These are phyloP conservation scores for Drosophila peninsularis DNA, from an alignment of 2,888 invertebrate species.

Conservation along the genomic window DNA sequence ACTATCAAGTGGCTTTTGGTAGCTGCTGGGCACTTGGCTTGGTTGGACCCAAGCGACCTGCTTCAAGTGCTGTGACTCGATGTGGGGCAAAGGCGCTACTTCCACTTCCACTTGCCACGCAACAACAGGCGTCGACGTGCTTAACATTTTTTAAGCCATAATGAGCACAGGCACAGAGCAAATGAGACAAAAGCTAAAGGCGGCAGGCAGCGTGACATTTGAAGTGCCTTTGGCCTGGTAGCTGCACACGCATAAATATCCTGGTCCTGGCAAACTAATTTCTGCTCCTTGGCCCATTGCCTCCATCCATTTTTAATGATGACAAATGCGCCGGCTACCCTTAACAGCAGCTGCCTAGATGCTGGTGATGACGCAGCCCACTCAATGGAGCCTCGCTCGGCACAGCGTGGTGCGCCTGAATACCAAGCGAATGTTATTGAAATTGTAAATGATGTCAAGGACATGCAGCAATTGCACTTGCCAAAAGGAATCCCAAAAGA, in stretches of 20 bases:
- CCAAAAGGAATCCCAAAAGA: constrained; percentile 17
- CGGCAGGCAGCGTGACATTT: constrained; percentile 67
- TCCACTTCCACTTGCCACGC: constrained; percentile 45
- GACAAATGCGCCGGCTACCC: constrained; percentile 67
- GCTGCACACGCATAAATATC: constrained; percentile 78
- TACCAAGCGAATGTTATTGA: constrained; percentile 65
- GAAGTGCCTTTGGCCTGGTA: constrained; percentile 46
- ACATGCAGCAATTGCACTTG: constrained; percentile 57
- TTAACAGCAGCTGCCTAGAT: neutral
- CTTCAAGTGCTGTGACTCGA: constrained; percentile 55
- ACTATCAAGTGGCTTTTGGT: constrained; percentile 76
- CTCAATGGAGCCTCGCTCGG: constrained; percentile 32
- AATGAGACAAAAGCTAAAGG: constrained; percentile 57
- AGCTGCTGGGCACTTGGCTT: constrained; percentile 42
- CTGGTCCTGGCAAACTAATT: constrained; percentile 62
- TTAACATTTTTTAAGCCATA: constrained; percentile 76
- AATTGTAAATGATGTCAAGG: constrained; percentile 80
- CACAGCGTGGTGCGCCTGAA: constrained; percentile 52
- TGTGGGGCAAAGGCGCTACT: constrained; percentile 25
- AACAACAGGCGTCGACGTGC: constrained; percentile 72
- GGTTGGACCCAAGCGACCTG: constrained; percentile 52
- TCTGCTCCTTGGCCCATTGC: constrained; percentile 36
- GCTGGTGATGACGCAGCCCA: constrained; percentile 36
- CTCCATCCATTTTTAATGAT: constrained; percentile 66
- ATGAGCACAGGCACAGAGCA: constrained; percentile 53